Evolutionary conservation across 2,797 vertebrate species (phyloP), one percentile per base, ranked within the genome.

Genomic region (Avahi laniger): DNA sequence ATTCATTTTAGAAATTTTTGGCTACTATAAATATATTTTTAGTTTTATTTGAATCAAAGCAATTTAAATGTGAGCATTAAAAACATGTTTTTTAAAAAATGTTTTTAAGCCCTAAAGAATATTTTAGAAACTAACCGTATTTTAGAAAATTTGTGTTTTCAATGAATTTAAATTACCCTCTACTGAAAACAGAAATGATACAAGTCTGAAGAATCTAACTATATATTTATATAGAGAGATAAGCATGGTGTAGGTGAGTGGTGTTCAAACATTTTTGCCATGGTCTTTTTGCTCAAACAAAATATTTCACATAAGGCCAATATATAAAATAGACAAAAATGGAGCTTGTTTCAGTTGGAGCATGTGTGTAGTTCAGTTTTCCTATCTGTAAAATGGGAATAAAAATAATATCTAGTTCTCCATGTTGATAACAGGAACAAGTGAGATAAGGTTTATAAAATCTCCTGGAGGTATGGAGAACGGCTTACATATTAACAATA

Each of bases 121-220:
- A 93, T 91, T 93, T 94, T 73, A 91, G 63, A 93, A 91, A 4
- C 30, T 80, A 91, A 91, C 28, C 41, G 28, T 24, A 89, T 46
- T 89, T 95, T 63, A 89, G 50, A 93, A 94, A 86, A 70, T 63
- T 33, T 96, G 35, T 84, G n/a, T 93, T 82, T 93, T 86, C 90
- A 69, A 46, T 76, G 54, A 89, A 75, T 86, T 97, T 83, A 86
- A 91, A 93, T 91, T 79, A 93, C 17, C 33, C 78, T 87, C 50
- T 50, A 41, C 41, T 50, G 41, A 85, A 92, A 95, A 86, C 2
- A 91, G 73, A 95, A 94, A 93, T 52, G 79, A 28, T 78, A 75
- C 30, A 73, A 59, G n/a, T 69, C 13, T 26, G 69, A 54, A 85
- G 50, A 88, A 67, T 72, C 35, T 81, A 92, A 30, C 79, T 85